Evolutionary conservation across 2,888 invertebrate species (phyloP), one percentile per base, ranked within the genome.

Genomic region (Ormyrus labotus): DNA sequence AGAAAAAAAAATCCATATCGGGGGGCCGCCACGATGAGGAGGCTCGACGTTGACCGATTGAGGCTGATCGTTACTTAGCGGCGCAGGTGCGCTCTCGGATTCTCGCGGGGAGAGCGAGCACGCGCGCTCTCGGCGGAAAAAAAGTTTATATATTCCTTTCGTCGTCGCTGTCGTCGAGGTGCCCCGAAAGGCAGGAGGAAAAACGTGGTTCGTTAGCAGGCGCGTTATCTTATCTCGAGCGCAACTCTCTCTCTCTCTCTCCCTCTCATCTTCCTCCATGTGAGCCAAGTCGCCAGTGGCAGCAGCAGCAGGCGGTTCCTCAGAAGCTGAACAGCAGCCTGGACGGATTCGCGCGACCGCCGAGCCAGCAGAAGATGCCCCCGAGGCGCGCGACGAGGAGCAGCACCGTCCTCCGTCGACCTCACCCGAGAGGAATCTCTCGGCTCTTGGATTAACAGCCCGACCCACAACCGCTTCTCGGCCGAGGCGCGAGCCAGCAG

Each of bases 51-150:
- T n/a, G 63, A 53, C 6, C 48, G 13, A 19, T 48, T 3, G 6
- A 58, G 19, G 6, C 51, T 19, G 19, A 19, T 73, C 64, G 55
- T 72, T n/a, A 58, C 65, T 74, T 74, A 74, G 65, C 65, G 63
- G 61, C 63, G 13, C 45, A 58, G 58, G 13, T 50, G 19, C 13
- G 58, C 10, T 10, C 50, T 70, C 11, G 19, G 19, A 19, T 19
- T 19, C 19, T 19, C 19, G 19, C 19, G 19, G 19, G 19, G 19
- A 19, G 19, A 19, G 13, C 13, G 13, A 1, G 19, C 0, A 19
- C 19, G 19, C 19, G 1, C 19, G 9, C 55, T 67, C 11, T 11
- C 53, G 0, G n/a, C 11, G 64, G 34, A 65, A 48, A 1, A 34
- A 47, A 11, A 47, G 47, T 63, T 47, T 8, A n/a, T 34, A 45